Evolutionary conservation across 53 echinoderm and acorn worm genomes (phyloP), one percentile per base, ranked within the genome.

Genomic region (Patiria pectinifera): DNA sequence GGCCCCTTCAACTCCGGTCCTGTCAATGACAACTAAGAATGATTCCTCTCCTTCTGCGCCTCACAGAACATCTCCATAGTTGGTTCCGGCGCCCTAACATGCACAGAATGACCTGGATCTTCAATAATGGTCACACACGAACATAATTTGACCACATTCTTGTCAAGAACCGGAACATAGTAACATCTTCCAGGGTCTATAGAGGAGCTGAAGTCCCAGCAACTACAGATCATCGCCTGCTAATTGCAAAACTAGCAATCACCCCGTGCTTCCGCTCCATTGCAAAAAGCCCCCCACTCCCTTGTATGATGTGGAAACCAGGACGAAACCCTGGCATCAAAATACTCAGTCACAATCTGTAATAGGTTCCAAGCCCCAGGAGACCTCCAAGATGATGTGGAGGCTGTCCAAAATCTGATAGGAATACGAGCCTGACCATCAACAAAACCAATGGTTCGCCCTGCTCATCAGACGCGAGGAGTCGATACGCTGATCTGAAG

Each of bases 381-480:
- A 83, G 59, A 59, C 83, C 16, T 83, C 60, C 59, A 83, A 59
- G 60, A 59, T n/a, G n/a, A n/a, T n/a, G n/a, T n/a, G n/a, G n/a
- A n/a, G n/a, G 48, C 83, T 83, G 59, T 4, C 59, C 60, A 83
- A 83, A 84, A 58, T 35, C 84, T 66, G 49, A 63, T 43, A 69
- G 44, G 35, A 63, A 45, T 19, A 45, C 7, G 19, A 66, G 45
- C 44, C 15, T 15, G 23, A 84, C 63, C 84, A 84, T 84, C 84
- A 84, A 84, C 43, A 84, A 84, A 84, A 69, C 61, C 69, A 45
- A 84, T 63, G 69, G 45, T 84, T 63, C 66, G 18, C 69, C 84
- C 84, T 84, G 69, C 69, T 84, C 16, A 15, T 63, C 84, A 62
- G 66, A 63, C 26, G 84, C n/a, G n/a, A n/a, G n/a, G n/a, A n/a